Base-by-base conservation (phyloP, 2,797 vertebrate genomes). In the Emys orbicularis region DNA sequence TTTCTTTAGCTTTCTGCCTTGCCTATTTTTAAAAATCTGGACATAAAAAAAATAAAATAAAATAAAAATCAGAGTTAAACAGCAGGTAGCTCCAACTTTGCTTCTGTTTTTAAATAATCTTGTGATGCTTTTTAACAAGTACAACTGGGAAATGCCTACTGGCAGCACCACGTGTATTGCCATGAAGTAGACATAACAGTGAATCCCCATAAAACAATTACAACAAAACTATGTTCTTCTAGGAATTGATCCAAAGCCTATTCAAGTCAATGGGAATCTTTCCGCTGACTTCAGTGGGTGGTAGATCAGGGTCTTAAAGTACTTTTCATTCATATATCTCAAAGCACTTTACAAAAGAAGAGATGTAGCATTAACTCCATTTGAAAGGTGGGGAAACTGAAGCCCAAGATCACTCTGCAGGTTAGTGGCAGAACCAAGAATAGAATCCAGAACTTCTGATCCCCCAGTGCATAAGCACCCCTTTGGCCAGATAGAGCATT, bases 261-360 rank as follows among this genome's bases (percentile, higher is more conserved):
- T 93, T 96, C 96, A 95, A 95, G 94, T 89, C 89, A 92, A 96
- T 94, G 74, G 83, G 94, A 96, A 94, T 49, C 81, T 92, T 92
- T 41, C n/a, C 27, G 1, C 77, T 89, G 80, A 87, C 57, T 87
- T 88, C 31, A 61, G 68, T 81, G 12, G 49, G 50, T 81, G 86
- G 61, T 49, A 83, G n/a, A 79, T 44, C 56, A 23, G 2, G n/a
- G 85, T n/a, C 2, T 61, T 61, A 61, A 31, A 6, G 11, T 77
- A 25, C 25, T 92, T 94, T 94, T 77, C 29, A 92, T 10, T 27
- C 19, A 31, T 44, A 44, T 59, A 8, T 23, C 44, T 90, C 74
- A 81, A 54, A 87, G 19, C 50, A 68, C 12, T 54, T 53, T 68
- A 61, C 44, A 83, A 49, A 47, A 79, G 92, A 59, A 4, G 34